Evolutionary conservation across 2,888 invertebrate species (phyloP).

Genomic region (Helleia helle): DNA sequence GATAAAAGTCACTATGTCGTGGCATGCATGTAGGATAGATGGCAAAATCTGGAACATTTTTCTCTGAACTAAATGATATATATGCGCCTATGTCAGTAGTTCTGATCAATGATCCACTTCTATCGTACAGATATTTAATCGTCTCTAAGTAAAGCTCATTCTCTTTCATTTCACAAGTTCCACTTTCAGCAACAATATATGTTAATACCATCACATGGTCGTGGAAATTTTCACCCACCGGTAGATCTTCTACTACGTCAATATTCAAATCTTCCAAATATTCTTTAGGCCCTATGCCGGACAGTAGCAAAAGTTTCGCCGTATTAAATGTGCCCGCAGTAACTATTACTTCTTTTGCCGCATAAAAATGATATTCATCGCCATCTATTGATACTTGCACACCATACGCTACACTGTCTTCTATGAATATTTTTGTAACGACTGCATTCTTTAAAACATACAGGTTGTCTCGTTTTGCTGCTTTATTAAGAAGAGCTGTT

Average conservation of each 20-base stretch:
- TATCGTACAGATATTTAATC: conserved; percentile 42
- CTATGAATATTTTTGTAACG: conserved; percentile 39
- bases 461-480: conserved; percentile 29
- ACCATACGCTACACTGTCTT: conserved; percentile 36
- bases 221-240: conserved; percentile 51
- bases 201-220: conserved; percentile 49
- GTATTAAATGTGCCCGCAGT: conserved; percentile 53
- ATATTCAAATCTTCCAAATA: conserved; percentile 35
- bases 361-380: conserved; percentile 30
- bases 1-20: conserved; percentile 25
- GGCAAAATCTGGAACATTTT: conserved; percentile 43
- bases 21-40: conserved; percentile 47
- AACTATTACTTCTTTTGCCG: conserved; percentile 43
- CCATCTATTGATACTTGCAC: conserved; percentile 29
- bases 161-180: conserved; percentile 33
- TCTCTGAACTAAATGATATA: conserved; percentile 26
- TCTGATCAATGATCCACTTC: conserved; percentile 33
- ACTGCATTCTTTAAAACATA: conserved; percentile 37
- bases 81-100: conserved; percentile 44
- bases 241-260: conserved; percentile 35
- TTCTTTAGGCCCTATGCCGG: conserved; percentile 46
- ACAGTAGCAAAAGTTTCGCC: conserved; percentile 46
- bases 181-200: conserved; percentile 37
- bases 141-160: conserved; percentile 30
- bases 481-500: conserved; percentile 42